A percentile compares a stretch with the other conserved stretches of the same genome.
Evolutionary conservation across 1,140 invertebrate species (phyloP).

Genomic region (Aphis gossypii): DNA sequence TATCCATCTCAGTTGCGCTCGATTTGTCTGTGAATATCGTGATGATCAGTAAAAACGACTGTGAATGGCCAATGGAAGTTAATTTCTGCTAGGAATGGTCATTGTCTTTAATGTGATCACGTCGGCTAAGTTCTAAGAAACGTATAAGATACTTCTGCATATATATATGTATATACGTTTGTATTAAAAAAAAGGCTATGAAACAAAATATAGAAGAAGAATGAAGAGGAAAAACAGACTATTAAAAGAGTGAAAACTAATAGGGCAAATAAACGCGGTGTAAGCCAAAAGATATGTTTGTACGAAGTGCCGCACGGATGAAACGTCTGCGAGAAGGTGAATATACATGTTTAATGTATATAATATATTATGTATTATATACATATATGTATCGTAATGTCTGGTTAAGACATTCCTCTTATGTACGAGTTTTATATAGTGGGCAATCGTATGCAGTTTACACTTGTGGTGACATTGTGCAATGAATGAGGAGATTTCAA

Average conservation of each 20-base stretch:
- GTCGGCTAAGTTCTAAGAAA: conserved; percentile 3
- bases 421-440: neutral
- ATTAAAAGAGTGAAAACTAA: conserved; percentile 21
- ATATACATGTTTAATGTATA: neutral
- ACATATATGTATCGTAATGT: neutral
- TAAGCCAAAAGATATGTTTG: neutral
- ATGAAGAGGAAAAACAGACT: neutral
- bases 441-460: neutral
- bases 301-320: neutral
- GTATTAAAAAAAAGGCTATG: neutral
- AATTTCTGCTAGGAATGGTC: neutral
- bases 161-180: neutral
- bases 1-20: neutral
- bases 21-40: neutral
- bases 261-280: neutral
- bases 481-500: neutral
- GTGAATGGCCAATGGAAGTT: neutral
- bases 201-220: neutral
- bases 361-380: neutral
- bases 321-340: neutral
- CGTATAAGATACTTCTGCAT: neutral
- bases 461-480: neutral
- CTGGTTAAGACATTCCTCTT: conserved; percentile 24
- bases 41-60: neutral
- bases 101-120: neutral